These are phyloP conservation scores for Eupithecia inturbata DNA, from an alignment of 2,888 invertebrate species.

Conservation along the genomic window DNA sequence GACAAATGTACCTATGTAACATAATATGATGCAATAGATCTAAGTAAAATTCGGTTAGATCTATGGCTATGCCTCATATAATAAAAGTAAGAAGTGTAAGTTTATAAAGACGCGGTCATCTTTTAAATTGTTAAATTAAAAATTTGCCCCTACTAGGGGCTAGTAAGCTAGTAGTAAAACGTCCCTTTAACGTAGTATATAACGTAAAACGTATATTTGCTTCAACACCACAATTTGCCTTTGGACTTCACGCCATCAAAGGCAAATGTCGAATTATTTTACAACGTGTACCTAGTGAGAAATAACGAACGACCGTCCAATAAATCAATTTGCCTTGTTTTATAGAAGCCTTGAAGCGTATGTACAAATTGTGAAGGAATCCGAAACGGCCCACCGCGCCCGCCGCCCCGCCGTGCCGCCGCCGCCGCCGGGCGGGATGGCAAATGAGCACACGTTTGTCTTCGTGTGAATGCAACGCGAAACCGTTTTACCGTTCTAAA, in stretches of 20 bases:
- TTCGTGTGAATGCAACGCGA: slow-evolving; percentile 54
- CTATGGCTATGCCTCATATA: no score
- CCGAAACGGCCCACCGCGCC: slow-evolving; percentile 30
- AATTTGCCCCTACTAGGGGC: no score
- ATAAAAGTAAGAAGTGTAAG: no score
- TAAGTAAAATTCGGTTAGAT: no score
- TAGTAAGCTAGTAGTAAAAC: not conserved
- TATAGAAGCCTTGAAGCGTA: not conserved
- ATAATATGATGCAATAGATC: no score
- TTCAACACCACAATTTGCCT: not conserved
- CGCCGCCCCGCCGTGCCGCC: slow-evolving; percentile 19
- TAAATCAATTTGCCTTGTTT: slow-evolving; percentile 13
- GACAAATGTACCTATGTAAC: no score
- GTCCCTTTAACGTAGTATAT: not conserved
- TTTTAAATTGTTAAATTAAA: no score
- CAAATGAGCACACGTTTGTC: slow-evolving; percentile 68
- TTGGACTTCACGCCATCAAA: no score
- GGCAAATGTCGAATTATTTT: not conserved
- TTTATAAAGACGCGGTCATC: no score
- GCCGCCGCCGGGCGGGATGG: slow-evolving; percentile 38
- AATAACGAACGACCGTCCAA: slow-evolving; percentile 30
- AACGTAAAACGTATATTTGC: no score
- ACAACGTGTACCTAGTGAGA: slow-evolving; percentile 19
- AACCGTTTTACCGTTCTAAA: slow-evolving; percentile 29
- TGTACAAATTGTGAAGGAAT: slow-evolving; percentile 35